Conservation (phyloP, 2,888 invertebrate species). For the Trachelus iudaicus region DNA sequence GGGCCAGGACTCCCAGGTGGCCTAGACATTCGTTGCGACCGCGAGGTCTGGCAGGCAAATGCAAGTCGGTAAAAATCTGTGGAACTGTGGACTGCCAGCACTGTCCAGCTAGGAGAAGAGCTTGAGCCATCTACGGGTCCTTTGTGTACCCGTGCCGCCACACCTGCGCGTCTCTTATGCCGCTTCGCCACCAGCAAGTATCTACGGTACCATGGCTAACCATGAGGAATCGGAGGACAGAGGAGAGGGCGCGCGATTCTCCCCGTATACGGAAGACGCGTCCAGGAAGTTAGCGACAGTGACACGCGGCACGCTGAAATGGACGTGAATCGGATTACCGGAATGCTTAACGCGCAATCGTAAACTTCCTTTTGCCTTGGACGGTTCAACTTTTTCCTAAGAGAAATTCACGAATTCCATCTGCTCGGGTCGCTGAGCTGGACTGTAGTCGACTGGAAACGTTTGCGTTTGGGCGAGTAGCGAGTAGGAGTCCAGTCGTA, state of each 20-base stretch:
- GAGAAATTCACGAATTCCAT: background rate
- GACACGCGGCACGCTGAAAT: conserved; percentile 13
- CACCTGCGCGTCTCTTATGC: conserved; percentile 42
- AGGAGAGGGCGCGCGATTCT: conserved; percentile 4
- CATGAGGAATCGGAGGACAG: conserved; percentile 18
- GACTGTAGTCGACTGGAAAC: background rate
- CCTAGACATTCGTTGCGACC: conserved; percentile 22
- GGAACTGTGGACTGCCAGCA: conserved; percentile 27
- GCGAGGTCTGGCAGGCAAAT: conserved; percentile 34
- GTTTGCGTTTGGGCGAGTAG: background rate
- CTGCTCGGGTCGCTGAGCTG: background rate
- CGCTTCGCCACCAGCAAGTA: conserved; percentile 19
- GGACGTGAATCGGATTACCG: background rate
- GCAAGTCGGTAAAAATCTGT: conserved; percentile 2
- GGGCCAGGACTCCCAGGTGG: conserved; percentile 34
- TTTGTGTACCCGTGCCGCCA: conserved; percentile 49
- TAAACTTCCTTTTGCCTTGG: background rate
- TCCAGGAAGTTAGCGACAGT: conserved; percentile 43
- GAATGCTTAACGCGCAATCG: background rate
- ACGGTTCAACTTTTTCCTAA: background rate
- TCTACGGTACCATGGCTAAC: conserved; percentile 6
- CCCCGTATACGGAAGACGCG: conserved; percentile 44
- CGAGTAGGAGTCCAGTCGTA: background rate
- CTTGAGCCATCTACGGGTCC: conserved; percentile 46
- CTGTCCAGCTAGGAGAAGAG: conserved; percentile 33